Percentiles rank a stretch among this genome's conserved stretches.
Conservation (phyloP, 1,140 invertebrate species). For the Bombus picipes region DNA sequence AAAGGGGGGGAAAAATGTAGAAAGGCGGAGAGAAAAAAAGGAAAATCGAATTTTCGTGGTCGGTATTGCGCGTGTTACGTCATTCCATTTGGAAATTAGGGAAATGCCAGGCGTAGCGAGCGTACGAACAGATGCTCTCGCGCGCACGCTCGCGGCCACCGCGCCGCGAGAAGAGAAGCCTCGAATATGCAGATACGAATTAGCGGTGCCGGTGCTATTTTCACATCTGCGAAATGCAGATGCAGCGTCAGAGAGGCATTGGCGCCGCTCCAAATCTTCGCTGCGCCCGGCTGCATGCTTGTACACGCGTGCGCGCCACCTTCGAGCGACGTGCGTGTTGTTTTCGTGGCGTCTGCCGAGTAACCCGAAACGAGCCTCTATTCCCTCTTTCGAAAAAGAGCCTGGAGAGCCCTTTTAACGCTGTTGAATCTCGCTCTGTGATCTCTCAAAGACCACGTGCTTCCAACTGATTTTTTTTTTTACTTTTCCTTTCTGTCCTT, state of each 20-base stretch:
- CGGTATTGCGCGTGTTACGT: conserved; percentile 34
- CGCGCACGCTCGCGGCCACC: not conserved
- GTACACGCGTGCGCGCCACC: conserved; percentile 36
- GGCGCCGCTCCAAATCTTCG: conserved; percentile 59
- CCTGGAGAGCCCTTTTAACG: conserved; percentile 14
- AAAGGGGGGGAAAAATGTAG: not conserved
- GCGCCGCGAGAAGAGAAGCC: conserved; percentile 24
- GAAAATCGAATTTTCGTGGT: conserved; percentile 28
- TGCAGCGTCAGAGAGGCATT: conserved; percentile 52
- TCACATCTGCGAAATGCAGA: conserved; percentile 63
- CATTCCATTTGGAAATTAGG: conserved; percentile 54
- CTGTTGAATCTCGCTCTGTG: conserved; percentile 13
- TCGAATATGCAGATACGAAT: conserved; percentile 60
- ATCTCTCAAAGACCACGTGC: conserved; percentile 9
- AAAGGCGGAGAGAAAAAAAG: too few relatives aligned
- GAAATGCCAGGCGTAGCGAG: conserved; percentile 37
- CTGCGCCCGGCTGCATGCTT: conserved; percentile 2
- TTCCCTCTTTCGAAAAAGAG: not conserved
- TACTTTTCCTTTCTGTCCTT: too few relatives aligned
- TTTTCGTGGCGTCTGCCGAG: conserved; percentile 31
- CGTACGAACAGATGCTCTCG: not conserved
- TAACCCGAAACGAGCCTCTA: conserved; percentile 18
- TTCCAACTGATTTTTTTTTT: not conserved
- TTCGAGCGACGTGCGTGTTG: conserved; percentile 44
- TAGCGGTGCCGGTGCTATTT: conserved; percentile 60